A percentile compares a stretch with the other conserved stretches of the same genome.
Evolutionary conservation across 1,140 invertebrate genomes (phyloP).

Genomic region (Lasaia peninsularis): DNA sequence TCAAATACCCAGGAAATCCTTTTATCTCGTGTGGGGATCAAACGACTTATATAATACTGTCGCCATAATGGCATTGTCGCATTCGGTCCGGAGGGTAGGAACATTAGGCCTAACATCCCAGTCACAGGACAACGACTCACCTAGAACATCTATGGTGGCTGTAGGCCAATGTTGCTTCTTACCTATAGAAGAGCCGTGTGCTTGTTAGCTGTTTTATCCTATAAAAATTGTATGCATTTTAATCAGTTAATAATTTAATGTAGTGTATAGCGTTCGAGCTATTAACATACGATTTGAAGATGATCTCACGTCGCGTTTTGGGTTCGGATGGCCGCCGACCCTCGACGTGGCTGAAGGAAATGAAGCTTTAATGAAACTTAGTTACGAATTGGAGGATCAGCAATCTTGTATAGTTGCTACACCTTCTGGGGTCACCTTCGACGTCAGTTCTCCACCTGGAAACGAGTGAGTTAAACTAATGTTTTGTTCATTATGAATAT

Average conservation of each 20-base stretch:
- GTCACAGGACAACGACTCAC: too few relatives aligned
- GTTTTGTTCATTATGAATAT: too few relatives aligned
- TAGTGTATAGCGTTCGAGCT: not conserved
- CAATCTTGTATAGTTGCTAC: constrained; percentile 39
- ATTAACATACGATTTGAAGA: constrained; percentile 33
- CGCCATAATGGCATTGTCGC: too few relatives aligned
- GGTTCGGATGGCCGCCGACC: constrained; percentile 45
- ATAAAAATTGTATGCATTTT: not conserved
- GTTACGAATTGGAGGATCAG: constrained; percentile 28
- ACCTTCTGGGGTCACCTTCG: constrained; percentile 40
- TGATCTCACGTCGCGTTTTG: constrained; percentile 44
- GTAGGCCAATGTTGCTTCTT: too few relatives aligned
- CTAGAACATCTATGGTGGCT: too few relatives aligned
- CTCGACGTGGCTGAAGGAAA: constrained; percentile 46
- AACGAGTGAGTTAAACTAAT: constrained; percentile 33
- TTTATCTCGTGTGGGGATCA: too few relatives aligned
- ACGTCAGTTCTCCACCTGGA: constrained; percentile 34
- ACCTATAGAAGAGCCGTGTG: too few relatives aligned
- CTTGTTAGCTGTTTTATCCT: too few relatives aligned
- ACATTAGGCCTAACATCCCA: too few relatives aligned
- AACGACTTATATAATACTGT: too few relatives aligned
- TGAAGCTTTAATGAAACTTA: constrained; percentile 48
- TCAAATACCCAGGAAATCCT: too few relatives aligned
- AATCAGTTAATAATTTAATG: not conserved
- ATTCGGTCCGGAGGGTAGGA: too few relatives aligned